Evolutionary conservation across 2,113 vertebrate species (phyloP).

Genomic region (Apus apus): DNA sequence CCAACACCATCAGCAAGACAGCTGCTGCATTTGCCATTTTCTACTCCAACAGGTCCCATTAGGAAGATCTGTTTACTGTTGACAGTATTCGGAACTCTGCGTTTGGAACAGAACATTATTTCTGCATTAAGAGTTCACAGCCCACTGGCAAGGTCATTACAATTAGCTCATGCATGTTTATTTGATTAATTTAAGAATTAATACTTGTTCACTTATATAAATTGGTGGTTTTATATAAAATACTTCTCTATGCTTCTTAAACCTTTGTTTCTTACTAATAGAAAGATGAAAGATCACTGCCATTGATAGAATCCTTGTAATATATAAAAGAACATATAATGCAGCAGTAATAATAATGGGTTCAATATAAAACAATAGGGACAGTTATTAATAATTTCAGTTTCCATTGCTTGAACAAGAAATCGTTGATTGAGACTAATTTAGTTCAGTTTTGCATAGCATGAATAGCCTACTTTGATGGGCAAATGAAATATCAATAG

Average conservation of each 20-base stretch:
- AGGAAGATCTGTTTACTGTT: constrained; percentile 30
- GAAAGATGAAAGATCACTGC: background rate
- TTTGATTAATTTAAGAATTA: constrained; percentile 3
- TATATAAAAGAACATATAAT: background rate
- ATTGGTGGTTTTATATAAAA: background rate
- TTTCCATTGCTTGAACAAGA: background rate
- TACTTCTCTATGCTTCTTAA: background rate
- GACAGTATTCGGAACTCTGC: background rate
- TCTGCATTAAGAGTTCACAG: constrained; percentile 30
- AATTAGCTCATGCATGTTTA: constrained; percentile 6
- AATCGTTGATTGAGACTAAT: background rate
- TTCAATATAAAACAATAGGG: background rate
- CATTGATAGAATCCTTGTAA: background rate
- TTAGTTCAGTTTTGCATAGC: background rate
- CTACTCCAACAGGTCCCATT: background rate
- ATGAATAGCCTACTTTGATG: background rate
- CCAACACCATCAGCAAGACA: background rate
- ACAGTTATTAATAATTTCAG: constrained; percentile 1
- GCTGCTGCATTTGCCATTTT: background rate
- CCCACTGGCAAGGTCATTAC: constrained; percentile 47
- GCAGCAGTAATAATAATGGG: background rate
- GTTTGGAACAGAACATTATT: constrained; percentile 6
- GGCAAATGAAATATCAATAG: constrained; percentile 22
- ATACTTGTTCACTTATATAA: background rate
- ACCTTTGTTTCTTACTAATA: background rate